These are phyloP conservation scores for Tupaia tana DNA, from an alignment of 2,113 vertebrate genomes.

Conservation along the genomic window DNA sequence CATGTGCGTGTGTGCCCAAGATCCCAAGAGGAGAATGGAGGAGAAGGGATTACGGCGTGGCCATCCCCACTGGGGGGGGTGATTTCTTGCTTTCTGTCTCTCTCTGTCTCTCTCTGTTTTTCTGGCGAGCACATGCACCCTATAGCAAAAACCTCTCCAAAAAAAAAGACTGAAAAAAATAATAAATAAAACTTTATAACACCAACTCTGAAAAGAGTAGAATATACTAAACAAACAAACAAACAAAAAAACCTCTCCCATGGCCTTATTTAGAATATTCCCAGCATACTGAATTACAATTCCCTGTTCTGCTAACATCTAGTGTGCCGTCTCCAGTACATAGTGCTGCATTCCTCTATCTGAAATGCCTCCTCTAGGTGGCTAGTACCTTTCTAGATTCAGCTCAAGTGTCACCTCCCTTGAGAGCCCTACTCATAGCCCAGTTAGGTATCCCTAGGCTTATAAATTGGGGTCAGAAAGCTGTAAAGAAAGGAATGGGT, in stretches of 20 bases:
- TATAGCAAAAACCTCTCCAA: no score
- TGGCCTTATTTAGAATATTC: background rate
- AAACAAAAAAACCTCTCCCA: background rate
- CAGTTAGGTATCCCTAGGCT: background rate
- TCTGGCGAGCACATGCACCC: no score
- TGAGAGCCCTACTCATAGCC: background rate
- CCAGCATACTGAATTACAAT: background rate
- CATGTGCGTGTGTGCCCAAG: no score
- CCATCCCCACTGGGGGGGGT: no score
- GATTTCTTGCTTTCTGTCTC: no score
- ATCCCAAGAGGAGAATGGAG: no score
- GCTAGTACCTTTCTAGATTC: constrained; percentile 23
- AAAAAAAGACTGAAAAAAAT: no score
- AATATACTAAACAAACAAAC: no score
- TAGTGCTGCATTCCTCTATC: background rate
- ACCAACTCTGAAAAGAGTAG: no score
- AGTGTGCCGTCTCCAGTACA: background rate
- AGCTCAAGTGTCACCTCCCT: background rate
- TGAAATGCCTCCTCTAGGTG: constrained; percentile 29
- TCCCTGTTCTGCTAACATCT: background rate
- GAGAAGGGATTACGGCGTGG: no score
- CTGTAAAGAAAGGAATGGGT: background rate
- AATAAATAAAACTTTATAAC: no score
- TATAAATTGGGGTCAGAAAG: constrained; percentile 33
- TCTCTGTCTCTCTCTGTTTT: no score